Conservation (phyloP, 2,797 vertebrate genomes). For the Carcharodon carcharias region DNA sequence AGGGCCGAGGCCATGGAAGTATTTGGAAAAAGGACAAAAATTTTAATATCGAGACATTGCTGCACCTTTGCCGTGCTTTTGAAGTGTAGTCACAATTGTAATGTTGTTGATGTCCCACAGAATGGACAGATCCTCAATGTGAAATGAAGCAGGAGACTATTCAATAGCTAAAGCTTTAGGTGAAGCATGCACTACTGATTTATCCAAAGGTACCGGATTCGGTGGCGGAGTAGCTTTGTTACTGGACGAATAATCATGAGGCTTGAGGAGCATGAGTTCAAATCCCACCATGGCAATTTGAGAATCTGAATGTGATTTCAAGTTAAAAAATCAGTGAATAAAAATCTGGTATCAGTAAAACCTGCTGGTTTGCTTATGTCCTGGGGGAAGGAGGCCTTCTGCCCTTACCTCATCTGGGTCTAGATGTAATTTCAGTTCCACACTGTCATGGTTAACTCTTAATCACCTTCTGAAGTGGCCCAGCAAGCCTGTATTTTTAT, state of each 20-base stretch:
- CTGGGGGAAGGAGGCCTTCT: background rate
- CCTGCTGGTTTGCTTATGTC: background rate
- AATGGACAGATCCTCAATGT: background rate
- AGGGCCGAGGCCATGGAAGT: background rate
- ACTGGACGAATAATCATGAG: background rate
- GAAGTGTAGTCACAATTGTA: background rate
- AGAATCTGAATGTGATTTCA: background rate
- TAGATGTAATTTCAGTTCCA: background rate
- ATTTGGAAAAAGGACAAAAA: background rate
- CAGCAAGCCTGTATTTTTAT: background rate
- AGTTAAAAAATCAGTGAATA: background rate
- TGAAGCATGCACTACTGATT: background rate
- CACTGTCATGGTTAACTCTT: too few species aligned
- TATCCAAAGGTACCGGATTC: background rate
- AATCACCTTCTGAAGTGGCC: background rate
- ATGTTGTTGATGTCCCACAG: background rate
- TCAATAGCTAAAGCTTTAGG: background rate
- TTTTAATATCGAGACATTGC: background rate
- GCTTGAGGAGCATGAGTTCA: background rate
- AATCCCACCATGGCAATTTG: background rate
- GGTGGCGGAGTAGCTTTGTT: background rate
- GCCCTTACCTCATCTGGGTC: background rate
- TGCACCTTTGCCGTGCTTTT: background rate
- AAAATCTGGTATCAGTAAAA: background rate
- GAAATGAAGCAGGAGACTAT: background rate